phyloP scores from a whole-genome alignment of 2,888 invertebrate genomes.

The Hylaea fasciaria region DNA sequence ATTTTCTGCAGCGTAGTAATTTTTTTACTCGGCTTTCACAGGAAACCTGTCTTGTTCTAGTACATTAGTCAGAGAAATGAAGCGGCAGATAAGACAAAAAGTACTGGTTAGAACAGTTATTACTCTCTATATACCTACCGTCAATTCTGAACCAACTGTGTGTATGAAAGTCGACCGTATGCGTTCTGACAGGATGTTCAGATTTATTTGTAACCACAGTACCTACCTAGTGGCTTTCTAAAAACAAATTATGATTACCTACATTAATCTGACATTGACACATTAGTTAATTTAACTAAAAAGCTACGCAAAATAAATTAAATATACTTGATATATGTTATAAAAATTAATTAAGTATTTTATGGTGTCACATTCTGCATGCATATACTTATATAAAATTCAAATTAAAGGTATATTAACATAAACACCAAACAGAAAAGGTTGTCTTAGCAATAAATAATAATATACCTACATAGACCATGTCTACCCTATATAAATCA shows the following conservation, averaged over 20 bases:
- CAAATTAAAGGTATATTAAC: too few relatives aligned
- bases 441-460: not conserved
- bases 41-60: slow-evolving; percentile 47
- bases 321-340: too few relatives aligned
- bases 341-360: too few relatives aligned
- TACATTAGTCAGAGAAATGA: slow-evolving; percentile 37
- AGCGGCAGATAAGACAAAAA: slow-evolving; percentile 13
- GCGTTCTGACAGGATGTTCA: slow-evolving; percentile 1
- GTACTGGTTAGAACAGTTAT: slow-evolving; percentile 5
- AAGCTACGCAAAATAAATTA: not conserved
- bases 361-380: too few relatives aligned
- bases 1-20: slow-evolving; percentile 19
- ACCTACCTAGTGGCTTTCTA: not conserved
- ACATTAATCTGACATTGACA: not conserved
- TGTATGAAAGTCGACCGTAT: not conserved
- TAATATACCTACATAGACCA: not conserved
- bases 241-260: not conserved
- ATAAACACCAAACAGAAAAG: not conserved
- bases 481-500: not conserved
- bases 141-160: not conserved
- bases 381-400: too few relatives aligned
- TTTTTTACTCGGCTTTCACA: slow-evolving; percentile 50
- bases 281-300: not conserved
- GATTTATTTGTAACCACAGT: not conserved
- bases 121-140: not conserved